Evolutionary conservation across 2,888 invertebrate species (phyloP).

Genomic region (Phyto melanocephala): DNA sequence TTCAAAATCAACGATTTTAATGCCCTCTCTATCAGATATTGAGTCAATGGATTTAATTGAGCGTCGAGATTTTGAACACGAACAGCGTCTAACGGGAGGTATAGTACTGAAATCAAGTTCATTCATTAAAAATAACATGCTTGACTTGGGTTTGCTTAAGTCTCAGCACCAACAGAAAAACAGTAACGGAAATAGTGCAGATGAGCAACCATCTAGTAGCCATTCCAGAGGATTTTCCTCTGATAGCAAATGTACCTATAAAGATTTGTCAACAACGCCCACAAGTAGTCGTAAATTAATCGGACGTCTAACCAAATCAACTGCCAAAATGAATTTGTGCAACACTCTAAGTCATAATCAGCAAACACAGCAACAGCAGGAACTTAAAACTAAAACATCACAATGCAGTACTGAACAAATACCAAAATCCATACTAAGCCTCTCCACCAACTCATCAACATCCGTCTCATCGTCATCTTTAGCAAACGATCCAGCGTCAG

Average conservation of each 20-base stretch:
- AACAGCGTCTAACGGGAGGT: slow-evolving; percentile 77
- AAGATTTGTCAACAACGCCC: slow-evolving; percentile 76
- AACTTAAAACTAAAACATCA: slow-evolving; percentile 45
- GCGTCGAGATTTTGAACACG: slow-evolving; percentile 77
- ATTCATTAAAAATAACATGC: slow-evolving; percentile 74
- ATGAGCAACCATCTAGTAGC: slow-evolving; percentile 74
- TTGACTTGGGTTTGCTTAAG: slow-evolving; percentile 76
- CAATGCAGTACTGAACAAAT: slow-evolving; percentile 52
- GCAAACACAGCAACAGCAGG: slow-evolving; percentile 57
- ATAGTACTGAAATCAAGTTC: slow-evolving; percentile 76
- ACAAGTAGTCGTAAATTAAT: slow-evolving; percentile 77
- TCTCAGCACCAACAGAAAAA: slow-evolving; percentile 43
- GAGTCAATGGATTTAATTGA: slow-evolving; percentile 79
- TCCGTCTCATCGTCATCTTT: slow-evolving; percentile 40
- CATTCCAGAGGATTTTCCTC: slow-evolving; percentile 72
- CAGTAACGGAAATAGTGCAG: slow-evolving; percentile 65
- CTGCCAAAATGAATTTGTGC: slow-evolving; percentile 78
- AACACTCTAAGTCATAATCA: slow-evolving; percentile 72
- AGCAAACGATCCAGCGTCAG: slow-evolving; percentile 8
- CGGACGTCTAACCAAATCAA: slow-evolving; percentile 77
- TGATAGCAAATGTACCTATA: slow-evolving; percentile 77
- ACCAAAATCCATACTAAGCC: slow-evolving; percentile 42
- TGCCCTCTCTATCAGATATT: slow-evolving; percentile 72
- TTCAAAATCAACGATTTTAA: slow-evolving; percentile 39
- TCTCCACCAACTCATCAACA: slow-evolving; percentile 51